Evolutionary conservation across 2,113 vertebrate species (phyloP), one percentile per base, ranked within the genome.

Genomic region (Phylloscopus trochilus): DNA sequence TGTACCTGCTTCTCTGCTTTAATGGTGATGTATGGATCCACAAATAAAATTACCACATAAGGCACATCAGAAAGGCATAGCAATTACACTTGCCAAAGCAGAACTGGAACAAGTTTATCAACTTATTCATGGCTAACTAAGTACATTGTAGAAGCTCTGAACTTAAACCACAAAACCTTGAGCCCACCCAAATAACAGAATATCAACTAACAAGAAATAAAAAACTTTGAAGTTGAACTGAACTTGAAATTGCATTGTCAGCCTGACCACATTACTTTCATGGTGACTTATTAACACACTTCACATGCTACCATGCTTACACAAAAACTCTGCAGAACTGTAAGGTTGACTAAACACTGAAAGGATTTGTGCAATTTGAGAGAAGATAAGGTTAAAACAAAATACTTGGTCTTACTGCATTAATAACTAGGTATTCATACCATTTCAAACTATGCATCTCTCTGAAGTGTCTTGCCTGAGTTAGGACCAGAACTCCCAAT

Each of bases 1-100:
- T 85, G 35, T n/a, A 58, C 27, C 92, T 85, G 63, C 83, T 97
- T 53, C 68, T 43, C 75, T 81, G 62, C 77, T 96, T 91, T 85
- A 75, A 75, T 19, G 62, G 69, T 74, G 44, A 83, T 68, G 58
- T 62, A 44, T 2, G 13, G 24, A 87, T 35, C 18, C 47, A 87
- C 64, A 82, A 80, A 84, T 10, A 46, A 73, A 92, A 87, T 53
- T 64, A 82, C 44, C 74, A 75, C 33, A 63, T 1, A 0, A 44
- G 64, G 8, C 28, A 70, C 2, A 5, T 60, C 19, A 69, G 39
- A 85, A 85, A 60, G 31, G 33, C 43, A 78, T 0, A 90, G 83
- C 33, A 52, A 62, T 41, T 63, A 60, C 24, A 59, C 11, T 63
- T 76, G 13, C 13, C 70, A 58, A 75, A 89, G 30, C 35, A 92